Evolutionary conservation across 2,113 vertebrate genomes (phyloP).

Genomic region (Myotis brandtii): DNA sequence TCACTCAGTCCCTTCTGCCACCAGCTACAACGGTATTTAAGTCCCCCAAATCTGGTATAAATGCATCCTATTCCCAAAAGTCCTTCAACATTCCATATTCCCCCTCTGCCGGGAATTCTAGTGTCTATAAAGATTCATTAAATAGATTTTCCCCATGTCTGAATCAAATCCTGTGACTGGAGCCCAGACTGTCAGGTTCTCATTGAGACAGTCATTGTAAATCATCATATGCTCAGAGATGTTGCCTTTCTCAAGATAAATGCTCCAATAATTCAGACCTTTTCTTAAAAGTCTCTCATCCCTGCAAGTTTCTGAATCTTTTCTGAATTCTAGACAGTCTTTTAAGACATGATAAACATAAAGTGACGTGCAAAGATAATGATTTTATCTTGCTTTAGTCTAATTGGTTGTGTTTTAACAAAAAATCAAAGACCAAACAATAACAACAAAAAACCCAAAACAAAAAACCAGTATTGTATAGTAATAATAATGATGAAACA

Average conservation of each 20-base stretch:
- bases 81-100: neutral
- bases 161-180: neutral
- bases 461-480: neutral
- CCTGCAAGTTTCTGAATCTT: neutral
- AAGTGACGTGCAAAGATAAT: neutral
- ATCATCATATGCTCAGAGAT: neutral
- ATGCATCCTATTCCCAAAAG: neutral
- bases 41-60: neutral
- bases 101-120: neutral
- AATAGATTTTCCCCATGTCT: neutral
- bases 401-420: neutral
- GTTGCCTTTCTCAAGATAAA: neutral
- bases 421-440: too few relatives aligned
- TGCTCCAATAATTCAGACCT: neutral
- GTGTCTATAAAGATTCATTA: neutral
- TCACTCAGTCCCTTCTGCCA: neutral
- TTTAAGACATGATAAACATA: neutral
- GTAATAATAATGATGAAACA: neutral
- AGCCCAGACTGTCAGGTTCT: neutral
- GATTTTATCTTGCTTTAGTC: constrained; percentile 15
- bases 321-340: neutral
- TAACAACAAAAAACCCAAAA: neutral
- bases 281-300: neutral
- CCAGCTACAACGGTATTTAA: neutral
- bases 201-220: neutral